Percentiles rank a stretch among this genome's conserved stretches.
phyloP scores from a whole-genome alignment of 2,113 vertebrate species.

The Nannospalax galili region DNA sequence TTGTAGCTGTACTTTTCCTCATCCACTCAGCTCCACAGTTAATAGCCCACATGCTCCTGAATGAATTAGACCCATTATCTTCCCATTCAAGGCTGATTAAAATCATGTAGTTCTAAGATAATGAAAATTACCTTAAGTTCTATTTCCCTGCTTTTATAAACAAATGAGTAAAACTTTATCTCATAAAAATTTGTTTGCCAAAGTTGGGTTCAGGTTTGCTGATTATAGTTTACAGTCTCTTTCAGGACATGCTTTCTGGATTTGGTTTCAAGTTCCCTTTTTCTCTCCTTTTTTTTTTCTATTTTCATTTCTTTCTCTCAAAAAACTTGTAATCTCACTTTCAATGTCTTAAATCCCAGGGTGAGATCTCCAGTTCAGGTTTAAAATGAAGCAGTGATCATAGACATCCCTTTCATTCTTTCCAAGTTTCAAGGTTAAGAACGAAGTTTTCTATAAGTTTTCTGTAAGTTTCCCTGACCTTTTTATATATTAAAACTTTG shows the following conservation, averaged over 20 bases:
- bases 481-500: neutral
- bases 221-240: neutral
- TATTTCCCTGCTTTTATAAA: neutral
- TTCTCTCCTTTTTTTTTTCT: too few relatives aligned
- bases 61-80: neutral
- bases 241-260: neutral
- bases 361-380: neutral
- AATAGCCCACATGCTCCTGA: neutral
- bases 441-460: neutral
- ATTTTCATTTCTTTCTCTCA: neutral
- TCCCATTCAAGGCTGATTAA: neutral
- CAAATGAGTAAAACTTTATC: neutral
- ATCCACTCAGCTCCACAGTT: neutral
- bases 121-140: neutral
- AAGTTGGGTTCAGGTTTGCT: neutral
- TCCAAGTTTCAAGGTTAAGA: neutral
- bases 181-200: neutral
- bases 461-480: neutral
- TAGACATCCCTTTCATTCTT: neutral
- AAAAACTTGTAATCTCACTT: neutral
- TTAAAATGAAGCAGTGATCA: neutral
- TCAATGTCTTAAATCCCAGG: neutral
- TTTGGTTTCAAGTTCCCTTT: neutral
- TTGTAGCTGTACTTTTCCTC: neutral
- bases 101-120: neutral